phyloP scores from a whole-genome alignment of 2,797 vertebrate species.

The Lepus townsendii region DNA sequence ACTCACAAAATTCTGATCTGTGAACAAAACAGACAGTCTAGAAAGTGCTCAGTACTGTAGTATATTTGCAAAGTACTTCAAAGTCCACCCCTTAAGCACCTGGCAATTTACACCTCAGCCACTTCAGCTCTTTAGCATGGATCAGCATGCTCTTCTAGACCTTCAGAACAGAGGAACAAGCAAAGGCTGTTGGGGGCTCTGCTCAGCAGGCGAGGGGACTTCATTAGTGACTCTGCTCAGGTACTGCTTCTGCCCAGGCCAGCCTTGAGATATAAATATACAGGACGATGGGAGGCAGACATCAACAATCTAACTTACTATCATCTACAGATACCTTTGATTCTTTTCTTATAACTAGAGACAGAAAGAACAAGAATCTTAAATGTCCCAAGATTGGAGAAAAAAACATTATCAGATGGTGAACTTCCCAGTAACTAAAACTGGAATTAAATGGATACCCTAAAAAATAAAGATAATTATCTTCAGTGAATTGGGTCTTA shows the following conservation, averaged over 20 bases:
- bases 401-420: not conserved
- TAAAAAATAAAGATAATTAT: not conserved
- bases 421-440: slow-evolving; percentile 29
- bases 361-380: not conserved
- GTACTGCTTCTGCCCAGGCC: not conserved
- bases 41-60: slow-evolving; percentile 9
- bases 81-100: not conserved
- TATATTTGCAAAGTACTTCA: not conserved
- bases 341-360: not conserved
- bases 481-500: not conserved
- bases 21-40: not conserved
- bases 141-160: not conserved
- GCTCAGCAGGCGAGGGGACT: not conserved
- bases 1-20: slow-evolving; percentile 6
- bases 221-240: not conserved
- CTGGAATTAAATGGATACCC: not conserved
- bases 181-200: not conserved
- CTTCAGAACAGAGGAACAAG: not conserved
- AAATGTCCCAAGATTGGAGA: not conserved
- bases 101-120: not conserved
- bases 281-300: not conserved
- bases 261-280: not conserved
- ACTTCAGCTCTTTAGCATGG: slow-evolving; percentile 27
- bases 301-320: not conserved
- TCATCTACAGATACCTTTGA: not conserved